Percentiles rank a stretch among this genome's conserved stretches.
Conservation (phyloP, 1,140 invertebrate species). For the Planococcus citri region DNA sequence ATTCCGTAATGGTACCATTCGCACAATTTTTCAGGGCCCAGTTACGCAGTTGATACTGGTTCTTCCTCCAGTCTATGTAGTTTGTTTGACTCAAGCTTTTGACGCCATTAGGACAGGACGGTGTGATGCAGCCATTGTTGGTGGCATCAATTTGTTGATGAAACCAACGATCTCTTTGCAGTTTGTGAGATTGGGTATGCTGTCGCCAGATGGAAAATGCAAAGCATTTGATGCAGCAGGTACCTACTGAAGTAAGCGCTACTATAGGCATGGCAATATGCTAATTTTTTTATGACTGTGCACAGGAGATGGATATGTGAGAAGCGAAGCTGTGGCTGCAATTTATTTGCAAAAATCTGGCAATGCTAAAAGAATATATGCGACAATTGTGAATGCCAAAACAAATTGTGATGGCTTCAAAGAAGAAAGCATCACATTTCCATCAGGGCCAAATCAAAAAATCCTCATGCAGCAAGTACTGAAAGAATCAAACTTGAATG, state of each 20-base stretch:
- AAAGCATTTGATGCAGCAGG: conserved; percentile 23
- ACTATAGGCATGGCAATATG: neutral
- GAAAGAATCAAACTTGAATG: conserved; percentile 66
- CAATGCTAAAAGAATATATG: conserved; percentile 67
- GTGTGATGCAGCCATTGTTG: conserved; percentile 51
- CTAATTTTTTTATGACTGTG: neutral
- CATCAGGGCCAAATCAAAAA: conserved; percentile 73
- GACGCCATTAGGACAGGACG: conserved; percentile 40
- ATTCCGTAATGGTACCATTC: too few relatives aligned
- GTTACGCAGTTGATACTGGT: conserved; percentile 25
- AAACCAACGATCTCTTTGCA: conserved; percentile 43
- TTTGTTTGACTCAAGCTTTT: conserved; percentile 34
- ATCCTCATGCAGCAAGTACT: conserved; percentile 76
- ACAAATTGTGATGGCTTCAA: conserved; percentile 86
- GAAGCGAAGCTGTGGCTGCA: conserved; percentile 73
- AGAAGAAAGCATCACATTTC: conserved; percentile 79
- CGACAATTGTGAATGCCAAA: conserved; percentile 69
- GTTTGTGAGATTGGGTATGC: conserved; percentile 29
- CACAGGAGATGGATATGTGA: conserved; percentile 71
- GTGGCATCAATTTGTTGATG: conserved; percentile 42
- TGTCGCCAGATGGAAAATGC: conserved; percentile 17
- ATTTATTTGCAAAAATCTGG: conserved; percentile 66
- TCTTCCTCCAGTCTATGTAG: conserved; percentile 24
- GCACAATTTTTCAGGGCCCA: conserved; percentile 26
- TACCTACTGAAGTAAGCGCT: too few relatives aligned